These are phyloP conservation scores for Passer domesticus DNA, from an alignment of 2,113 vertebrate species.

Conservation along the genomic window DNA sequence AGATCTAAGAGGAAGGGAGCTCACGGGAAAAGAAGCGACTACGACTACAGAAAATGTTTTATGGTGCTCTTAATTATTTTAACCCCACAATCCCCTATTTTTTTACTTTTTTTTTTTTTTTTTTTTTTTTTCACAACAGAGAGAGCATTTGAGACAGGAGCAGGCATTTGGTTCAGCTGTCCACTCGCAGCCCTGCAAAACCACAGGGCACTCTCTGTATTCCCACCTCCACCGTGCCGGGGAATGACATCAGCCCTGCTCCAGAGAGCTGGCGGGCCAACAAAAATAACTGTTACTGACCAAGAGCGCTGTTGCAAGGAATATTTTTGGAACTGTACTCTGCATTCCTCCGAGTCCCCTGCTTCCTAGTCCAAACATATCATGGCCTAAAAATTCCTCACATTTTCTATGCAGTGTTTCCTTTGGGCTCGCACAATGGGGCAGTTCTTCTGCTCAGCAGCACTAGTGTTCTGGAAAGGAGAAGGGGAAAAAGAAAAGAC, in stretches of 20 bases:
- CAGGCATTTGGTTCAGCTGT: conserved; percentile 54
- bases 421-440: conserved; percentile 65
- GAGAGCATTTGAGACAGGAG: conserved; percentile 32
- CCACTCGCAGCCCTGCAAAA: conserved; percentile 12
- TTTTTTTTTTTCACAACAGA: background rate
- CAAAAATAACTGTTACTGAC: conserved; percentile 76
- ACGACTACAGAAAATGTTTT: background rate
- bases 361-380: conserved; percentile 78
- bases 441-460: conserved; percentile 63
- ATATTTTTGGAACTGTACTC: conserved; percentile 73
- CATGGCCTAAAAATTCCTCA: conserved; percentile 71
- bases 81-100: background rate
- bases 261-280: conserved; percentile 60
- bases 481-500: background rate
- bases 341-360: conserved; percentile 70
- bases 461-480: conserved; percentile 22
- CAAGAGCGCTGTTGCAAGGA: conserved; percentile 66
- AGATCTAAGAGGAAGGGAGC: background rate
- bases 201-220: conserved; percentile 71
- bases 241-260: conserved; percentile 76
- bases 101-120: too few relatives aligned
- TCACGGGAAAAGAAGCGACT: background rate
- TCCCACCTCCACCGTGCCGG: conserved; percentile 41
- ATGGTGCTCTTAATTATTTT: background rate
- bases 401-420: conserved; percentile 72